Evolutionary conservation across 2,888 invertebrate species (phyloP).

Genomic region (Euspilapteryx auroguttella): DNA sequence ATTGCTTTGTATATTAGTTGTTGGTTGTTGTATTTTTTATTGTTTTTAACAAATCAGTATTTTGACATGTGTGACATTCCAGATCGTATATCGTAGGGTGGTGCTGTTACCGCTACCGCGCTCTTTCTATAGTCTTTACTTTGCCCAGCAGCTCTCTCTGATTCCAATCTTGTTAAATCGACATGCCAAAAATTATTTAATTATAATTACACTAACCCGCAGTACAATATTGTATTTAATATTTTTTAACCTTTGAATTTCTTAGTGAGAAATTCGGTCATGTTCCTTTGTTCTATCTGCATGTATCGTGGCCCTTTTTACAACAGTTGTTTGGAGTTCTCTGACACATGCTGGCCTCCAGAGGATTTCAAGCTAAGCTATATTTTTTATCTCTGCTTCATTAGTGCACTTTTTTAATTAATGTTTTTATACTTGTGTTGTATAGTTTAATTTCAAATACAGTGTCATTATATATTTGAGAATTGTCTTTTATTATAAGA

Average conservation of each 20-base stretch:
- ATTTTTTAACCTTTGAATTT: slow-evolving; percentile 2
- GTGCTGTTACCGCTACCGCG: neutral
- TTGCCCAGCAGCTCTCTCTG: slow-evolving; percentile 7
- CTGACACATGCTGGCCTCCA: no score
- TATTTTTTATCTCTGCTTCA: slow-evolving; percentile 17
- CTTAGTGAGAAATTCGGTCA: slow-evolving; percentile 1
- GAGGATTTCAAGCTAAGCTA: slow-evolving; percentile 8
- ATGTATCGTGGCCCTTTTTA: no score
- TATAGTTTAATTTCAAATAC: slow-evolving; percentile 47
- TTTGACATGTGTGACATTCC: slow-evolving; percentile 60
- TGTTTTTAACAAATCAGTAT: slow-evolving; percentile 56
- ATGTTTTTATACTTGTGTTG: slow-evolving; percentile 38
- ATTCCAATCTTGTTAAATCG: slow-evolving; percentile 1
- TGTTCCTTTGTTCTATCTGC: no score
- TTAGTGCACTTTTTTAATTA: slow-evolving; percentile 28
- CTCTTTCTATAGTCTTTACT: slow-evolving; percentile 9
- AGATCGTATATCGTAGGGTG: slow-evolving; percentile 23
- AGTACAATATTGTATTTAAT: slow-evolving; percentile 3
- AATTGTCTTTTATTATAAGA: slow-evolving; percentile 31
- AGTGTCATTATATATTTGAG: slow-evolving; percentile 41
- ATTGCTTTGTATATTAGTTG: no score
- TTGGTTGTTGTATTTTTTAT: slow-evolving; percentile 6
- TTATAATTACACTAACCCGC: slow-evolving; percentile 1
- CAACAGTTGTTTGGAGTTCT: no score
- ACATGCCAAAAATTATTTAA: slow-evolving; percentile 4